Evolutionary conservation across 2,888 invertebrate genomes (phyloP).

Genomic region (Halocaridina rubra): DNA sequence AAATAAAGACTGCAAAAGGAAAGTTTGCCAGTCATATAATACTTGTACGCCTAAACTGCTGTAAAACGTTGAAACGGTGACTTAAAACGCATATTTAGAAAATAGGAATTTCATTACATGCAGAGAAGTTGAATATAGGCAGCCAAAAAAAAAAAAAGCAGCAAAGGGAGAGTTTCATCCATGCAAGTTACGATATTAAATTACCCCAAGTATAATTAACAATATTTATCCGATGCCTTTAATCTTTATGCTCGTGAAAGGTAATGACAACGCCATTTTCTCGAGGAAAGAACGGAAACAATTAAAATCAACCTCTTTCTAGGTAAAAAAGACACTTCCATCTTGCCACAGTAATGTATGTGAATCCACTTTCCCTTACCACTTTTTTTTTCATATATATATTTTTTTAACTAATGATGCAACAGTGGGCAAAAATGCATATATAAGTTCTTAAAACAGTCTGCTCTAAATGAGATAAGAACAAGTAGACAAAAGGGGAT

Average conservation of each 20-base stretch:
- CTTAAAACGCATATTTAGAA: conserved; percentile 20
- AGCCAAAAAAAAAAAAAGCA: conserved; percentile 42
- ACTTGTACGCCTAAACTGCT: too few relatives aligned
- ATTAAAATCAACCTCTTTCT: too few relatives aligned
- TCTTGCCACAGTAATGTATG: neutral
- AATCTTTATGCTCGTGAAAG: conserved; percentile 2
- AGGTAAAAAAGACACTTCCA: too few relatives aligned
- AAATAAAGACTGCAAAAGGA: conserved; percentile 1
- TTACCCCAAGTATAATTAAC: neutral
- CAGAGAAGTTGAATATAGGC: conserved; percentile 45
- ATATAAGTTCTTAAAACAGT: conserved; percentile 23
- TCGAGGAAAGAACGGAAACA: too few relatives aligned
- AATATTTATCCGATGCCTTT: too few relatives aligned
- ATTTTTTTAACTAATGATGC: conserved; percentile 35
- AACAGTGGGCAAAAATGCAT: conserved; percentile 16
- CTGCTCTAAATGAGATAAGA: conserved; percentile 36
- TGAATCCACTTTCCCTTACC: conserved; percentile 37
- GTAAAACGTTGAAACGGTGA: too few relatives aligned
- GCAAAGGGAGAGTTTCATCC: conserved; percentile 33
- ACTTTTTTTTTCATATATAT: too few relatives aligned
- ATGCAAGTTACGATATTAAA: neutral
- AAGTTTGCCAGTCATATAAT: conserved; percentile 29
- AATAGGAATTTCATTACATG: conserved; percentile 37
- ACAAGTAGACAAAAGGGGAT: conserved; percentile 35
- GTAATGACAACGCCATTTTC: too few relatives aligned